phyloP scores from a whole-genome alignment of 2,113 vertebrate genomes.

The Pelobates fuscus region DNA sequence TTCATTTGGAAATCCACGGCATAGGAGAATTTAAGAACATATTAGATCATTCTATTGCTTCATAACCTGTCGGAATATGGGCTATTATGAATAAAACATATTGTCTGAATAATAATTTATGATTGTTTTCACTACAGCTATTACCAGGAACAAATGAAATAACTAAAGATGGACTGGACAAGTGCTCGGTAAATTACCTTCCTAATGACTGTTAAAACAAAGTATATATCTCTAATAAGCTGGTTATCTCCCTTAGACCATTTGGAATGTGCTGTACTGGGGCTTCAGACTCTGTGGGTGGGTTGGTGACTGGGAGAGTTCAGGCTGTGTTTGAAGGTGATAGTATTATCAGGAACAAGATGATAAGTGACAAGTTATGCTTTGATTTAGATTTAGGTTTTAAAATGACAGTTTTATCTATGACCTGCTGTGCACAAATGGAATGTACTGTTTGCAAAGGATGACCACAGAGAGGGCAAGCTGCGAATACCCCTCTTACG shows the following conservation, averaged over 20 bases:
- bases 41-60: too few relatives aligned
- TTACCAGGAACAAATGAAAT: too few relatives aligned
- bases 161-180: too few relatives aligned
- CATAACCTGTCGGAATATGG: too few relatives aligned
- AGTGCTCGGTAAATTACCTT: constrained; percentile 8
- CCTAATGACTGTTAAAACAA: constrained; percentile 22
- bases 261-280: constrained; percentile 28
- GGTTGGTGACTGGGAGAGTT: constrained; percentile 50
- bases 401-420: constrained; percentile 48
- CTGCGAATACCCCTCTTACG: neutral
- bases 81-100: too few relatives aligned
- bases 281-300: neutral
- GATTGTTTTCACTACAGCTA: too few relatives aligned
- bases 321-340: constrained; percentile 52
- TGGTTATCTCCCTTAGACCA: constrained; percentile 28
- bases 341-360: constrained; percentile 57
- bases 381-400: constrained; percentile 47
- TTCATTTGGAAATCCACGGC: too few relatives aligned
- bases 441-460: constrained; percentile 17
- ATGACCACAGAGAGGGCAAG: neutral
- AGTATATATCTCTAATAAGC: constrained; percentile 7
- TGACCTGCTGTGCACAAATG: constrained; percentile 25
- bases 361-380: constrained; percentile 63
- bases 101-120: too few relatives aligned
- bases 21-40: too few relatives aligned